Evolutionary conservation across 2,888 invertebrate species (phyloP), one percentile per base, ranked within the genome.

Genomic region (Drosophila fungiperda): DNA sequence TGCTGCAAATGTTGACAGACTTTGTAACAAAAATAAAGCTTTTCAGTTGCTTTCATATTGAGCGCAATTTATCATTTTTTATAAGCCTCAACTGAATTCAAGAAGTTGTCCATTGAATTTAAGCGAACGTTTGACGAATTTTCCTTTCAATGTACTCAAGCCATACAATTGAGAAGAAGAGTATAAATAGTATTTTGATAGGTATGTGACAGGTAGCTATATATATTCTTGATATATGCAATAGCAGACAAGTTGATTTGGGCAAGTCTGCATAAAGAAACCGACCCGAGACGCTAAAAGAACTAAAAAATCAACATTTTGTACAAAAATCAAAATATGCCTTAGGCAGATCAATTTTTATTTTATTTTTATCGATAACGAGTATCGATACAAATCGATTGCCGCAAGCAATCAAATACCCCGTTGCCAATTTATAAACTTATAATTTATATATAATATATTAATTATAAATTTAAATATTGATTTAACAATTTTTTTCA

Each of bases 1-100:
- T 26, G 60, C 15, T n/a, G 45, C 57, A 32, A 17, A 8, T 26
- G 52, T 33, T 38, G 35, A 57, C 42, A 68, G 8, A 9, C 23
- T 9, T 38, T 12, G 15, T 12, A 32, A 48, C 5, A 8, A 17
- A 38, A 23, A 23, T 53, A 32, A 38, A 54, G 17, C 32, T 20
- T 17, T 6, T 1, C 9, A 32, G 23, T 4, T 23, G 7, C 7
- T 20, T 26, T 15, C 17, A 26, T 20, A 8, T 29, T 40, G 33
- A 48, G 38, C 29, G n/a, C 54, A 35, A 29, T 49, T 54, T 36
- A 36, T 17, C 20, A 55, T 17, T 15, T 38, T 17, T 49, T 3
- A 4, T 15, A 38, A 32, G 15, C 12, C 32, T 45, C 23, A 45
- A 23, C 8, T 45, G 15, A 29, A 53, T 40, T 65, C 26, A 33